Percentiles rank a stretch among this genome's conserved stretches.
Evolutionary conservation across 1,140 invertebrate species (phyloP).

Genomic region (Heliconius eleuchia): DNA sequence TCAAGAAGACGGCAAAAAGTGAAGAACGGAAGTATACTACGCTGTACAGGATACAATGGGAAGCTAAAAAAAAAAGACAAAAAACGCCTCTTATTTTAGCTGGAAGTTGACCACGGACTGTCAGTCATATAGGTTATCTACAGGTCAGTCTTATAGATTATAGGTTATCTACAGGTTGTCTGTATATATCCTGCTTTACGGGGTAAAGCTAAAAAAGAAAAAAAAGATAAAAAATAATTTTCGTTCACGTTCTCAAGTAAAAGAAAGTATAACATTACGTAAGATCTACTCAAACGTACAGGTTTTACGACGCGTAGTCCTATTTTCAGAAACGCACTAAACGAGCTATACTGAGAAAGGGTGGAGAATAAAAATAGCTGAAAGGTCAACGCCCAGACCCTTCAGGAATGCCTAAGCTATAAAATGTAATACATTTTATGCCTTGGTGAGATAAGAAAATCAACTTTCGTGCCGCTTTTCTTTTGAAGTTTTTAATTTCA

Average conservation of each 20-base stretch:
- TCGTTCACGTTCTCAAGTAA: background rate
- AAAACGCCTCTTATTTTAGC: too few species aligned
- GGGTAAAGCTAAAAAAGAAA: background rate
- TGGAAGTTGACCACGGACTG: too few species aligned
- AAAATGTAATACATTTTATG: background rate
- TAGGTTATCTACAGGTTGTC: too few species aligned
- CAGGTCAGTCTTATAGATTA: too few species aligned
- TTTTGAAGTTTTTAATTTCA: background rate
- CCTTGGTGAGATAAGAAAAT: background rate
- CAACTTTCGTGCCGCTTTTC: background rate
- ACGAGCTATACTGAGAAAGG: background rate
- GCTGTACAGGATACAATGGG: too few species aligned
- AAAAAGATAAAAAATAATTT: background rate
- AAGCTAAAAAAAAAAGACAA: too few species aligned
- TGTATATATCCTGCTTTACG: too few species aligned
- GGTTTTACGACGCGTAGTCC: slow-evolving; percentile 11
- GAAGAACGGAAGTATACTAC: too few species aligned
- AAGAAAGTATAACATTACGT: background rate
- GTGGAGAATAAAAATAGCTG: slow-evolving; percentile 1
- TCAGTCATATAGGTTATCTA: too few species aligned
- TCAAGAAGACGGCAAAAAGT: too few species aligned
- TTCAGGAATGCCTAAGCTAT: background rate
- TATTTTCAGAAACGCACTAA: slow-evolving; percentile 10
- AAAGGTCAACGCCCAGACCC: background rate
- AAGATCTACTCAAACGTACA: slow-evolving; percentile 5